phyloP scores from a whole-genome alignment of 1,140 invertebrate genomes.

The Brachionus rotundiformis region DNA sequence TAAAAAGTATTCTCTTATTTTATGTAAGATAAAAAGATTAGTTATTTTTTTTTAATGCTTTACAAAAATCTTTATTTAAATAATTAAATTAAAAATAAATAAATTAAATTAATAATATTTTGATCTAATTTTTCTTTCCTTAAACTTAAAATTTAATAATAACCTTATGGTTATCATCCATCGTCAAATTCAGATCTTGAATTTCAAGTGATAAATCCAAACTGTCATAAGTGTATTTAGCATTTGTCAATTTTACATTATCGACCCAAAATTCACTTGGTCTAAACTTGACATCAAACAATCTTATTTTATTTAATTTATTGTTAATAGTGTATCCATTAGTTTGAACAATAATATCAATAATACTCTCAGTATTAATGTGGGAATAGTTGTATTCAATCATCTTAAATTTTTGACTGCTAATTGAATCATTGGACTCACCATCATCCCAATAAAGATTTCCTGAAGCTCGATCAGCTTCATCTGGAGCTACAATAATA shows the following conservation, averaged over 20 bases:
- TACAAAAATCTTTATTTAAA: background rate
- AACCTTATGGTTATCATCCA: slow-evolving; percentile 14
- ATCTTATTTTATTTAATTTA: slow-evolving; percentile 35
- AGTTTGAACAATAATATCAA: background rate
- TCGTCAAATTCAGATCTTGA: slow-evolving; percentile 11
- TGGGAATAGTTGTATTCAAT: slow-evolving; percentile 7
- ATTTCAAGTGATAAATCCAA: slow-evolving; percentile 34
- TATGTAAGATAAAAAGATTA: too few relatives aligned
- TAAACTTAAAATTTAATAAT: slow-evolving; percentile 9
- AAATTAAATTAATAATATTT: slow-evolving; percentile 12
- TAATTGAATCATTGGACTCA: slow-evolving; percentile 34
- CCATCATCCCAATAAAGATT: slow-evolving; percentile 54
- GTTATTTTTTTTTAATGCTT: background rate
- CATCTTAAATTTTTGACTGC: background rate
- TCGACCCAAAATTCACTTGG: slow-evolving; percentile 28
- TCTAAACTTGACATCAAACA: slow-evolving; percentile 38
- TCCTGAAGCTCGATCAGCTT: slow-evolving; percentile 43
- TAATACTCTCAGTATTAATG: background rate
- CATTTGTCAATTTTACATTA: background rate
- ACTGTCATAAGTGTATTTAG: background rate
- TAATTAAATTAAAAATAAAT: slow-evolving; percentile 6
- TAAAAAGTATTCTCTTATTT: too few relatives aligned
- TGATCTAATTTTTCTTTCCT: background rate
- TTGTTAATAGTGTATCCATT: slow-evolving; percentile 17
- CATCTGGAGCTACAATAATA: slow-evolving; percentile 52